phyloP scores from a whole-genome alignment of 2,888 invertebrate genomes.

The Epistrophe grossulariae region DNA sequence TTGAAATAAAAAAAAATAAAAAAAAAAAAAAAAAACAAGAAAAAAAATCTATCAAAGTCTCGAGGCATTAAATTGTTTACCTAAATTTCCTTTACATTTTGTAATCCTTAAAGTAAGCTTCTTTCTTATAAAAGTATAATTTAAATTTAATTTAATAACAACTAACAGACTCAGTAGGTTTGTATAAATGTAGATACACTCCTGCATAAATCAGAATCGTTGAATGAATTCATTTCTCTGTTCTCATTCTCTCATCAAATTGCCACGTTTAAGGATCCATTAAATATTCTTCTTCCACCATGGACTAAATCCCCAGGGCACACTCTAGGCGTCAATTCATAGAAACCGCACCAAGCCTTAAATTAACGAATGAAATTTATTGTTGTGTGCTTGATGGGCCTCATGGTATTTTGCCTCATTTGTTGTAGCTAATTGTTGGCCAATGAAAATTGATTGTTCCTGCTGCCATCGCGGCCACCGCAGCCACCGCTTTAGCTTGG shows the following conservation, averaged over 20 bases:
- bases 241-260: slow-evolving; percentile 19
- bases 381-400: slow-evolving; percentile 4
- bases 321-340: neutral
- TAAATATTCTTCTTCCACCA: neutral
- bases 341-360: slow-evolving; percentile 3
- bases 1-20: neutral
- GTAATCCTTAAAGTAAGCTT: slow-evolving; percentile 31
- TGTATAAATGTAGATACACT: neutral
- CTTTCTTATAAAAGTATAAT: neutral
- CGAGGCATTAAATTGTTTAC: slow-evolving; percentile 19
- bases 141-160: slow-evolving; percentile 17
- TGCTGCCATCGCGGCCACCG: neutral
- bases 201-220: slow-evolving; percentile 1
- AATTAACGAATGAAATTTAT: slow-evolving; percentile 23
- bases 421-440: slow-evolving; percentile 34
- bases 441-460: slow-evolving; percentile 37
- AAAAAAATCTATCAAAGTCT: neutral
- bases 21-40: too few relatives aligned
- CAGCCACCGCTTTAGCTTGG: too few relatives aligned
- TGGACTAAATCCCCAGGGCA: neutral
- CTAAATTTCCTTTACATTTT: slow-evolving; percentile 1
- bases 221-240: slow-evolving; percentile 42
- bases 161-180: neutral
- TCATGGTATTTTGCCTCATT: slow-evolving; percentile 27
- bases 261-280: slow-evolving; percentile 35